Conservation (phyloP, 2,797 vertebrate genomes). For the Spinus olivaceus region DNA sequence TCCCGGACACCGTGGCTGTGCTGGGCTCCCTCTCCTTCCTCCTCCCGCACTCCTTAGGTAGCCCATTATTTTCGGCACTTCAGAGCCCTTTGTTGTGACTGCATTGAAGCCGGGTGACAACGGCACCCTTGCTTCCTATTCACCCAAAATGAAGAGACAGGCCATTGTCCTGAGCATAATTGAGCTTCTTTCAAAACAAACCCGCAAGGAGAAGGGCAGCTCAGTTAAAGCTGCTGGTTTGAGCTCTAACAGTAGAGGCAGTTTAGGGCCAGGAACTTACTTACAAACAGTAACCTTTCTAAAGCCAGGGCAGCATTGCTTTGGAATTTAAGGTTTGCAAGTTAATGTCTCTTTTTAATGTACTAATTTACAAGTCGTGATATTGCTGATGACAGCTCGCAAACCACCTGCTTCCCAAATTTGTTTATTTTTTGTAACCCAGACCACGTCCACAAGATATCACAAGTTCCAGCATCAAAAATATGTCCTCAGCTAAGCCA, state of each 20-base stretch:
- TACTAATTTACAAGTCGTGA: background rate
- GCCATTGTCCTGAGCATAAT: slow-evolving; percentile 65
- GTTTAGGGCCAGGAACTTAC: slow-evolving; percentile 38
- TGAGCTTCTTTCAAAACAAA: slow-evolving; percentile 66
- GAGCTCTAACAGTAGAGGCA: slow-evolving; percentile 15
- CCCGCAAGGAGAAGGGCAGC: background rate
- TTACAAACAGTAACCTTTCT: slow-evolving; percentile 12
- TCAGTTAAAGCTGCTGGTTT: slow-evolving; percentile 49
- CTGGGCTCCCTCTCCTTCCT: background rate
- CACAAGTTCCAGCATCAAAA: background rate
- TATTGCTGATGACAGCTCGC: background rate
- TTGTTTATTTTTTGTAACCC: background rate
- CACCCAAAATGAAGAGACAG: slow-evolving; percentile 58
- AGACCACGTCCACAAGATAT: background rate
- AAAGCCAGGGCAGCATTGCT: background rate
- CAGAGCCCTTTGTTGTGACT: slow-evolving; percentile 48
- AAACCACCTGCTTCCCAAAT: background rate
- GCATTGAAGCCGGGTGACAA: slow-evolving; percentile 48
- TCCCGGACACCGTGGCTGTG: background rate
- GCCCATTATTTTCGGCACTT: slow-evolving; percentile 53
- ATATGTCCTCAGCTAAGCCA: background rate
- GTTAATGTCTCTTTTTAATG: background rate
- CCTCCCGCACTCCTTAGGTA: background rate
- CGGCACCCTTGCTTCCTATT: slow-evolving; percentile 64
- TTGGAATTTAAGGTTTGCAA: background rate